Conservation (phyloP, 2,888 invertebrate species). For the Papilio protenor region DNA sequence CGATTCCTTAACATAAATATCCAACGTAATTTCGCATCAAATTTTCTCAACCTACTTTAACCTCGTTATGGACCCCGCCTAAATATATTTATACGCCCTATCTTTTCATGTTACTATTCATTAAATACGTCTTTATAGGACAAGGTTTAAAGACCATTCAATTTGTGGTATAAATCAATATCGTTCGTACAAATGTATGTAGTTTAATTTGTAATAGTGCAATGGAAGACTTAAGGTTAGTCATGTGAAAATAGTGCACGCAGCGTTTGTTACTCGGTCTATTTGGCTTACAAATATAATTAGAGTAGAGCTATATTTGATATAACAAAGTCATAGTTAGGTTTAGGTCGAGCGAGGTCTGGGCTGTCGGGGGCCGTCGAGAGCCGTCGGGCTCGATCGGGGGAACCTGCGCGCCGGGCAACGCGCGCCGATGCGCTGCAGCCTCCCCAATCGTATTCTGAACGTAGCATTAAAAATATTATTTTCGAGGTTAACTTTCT, state of each 20-base stretch:
- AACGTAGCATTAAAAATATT: slow-evolving; percentile 80
- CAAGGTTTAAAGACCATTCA: slow-evolving; percentile 25
- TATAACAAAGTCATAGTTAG: slow-evolving; percentile 39
- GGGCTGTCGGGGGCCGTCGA: slow-evolving; percentile 62
- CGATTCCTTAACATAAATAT: slow-evolving; percentile 34
- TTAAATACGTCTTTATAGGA: slow-evolving; percentile 28
- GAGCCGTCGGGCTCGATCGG: slow-evolving; percentile 58
- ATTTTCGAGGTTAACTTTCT: slow-evolving; percentile 80
- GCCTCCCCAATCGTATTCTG: slow-evolving; percentile 74
- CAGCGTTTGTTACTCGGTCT: slow-evolving; percentile 23
- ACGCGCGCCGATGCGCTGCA: slow-evolving; percentile 66
- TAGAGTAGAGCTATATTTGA: slow-evolving; percentile 40
- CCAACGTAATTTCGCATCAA: slow-evolving; percentile 33
- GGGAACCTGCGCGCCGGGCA: slow-evolving; percentile 64
- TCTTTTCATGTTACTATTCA: slow-evolving; percentile 31
- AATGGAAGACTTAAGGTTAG: neutral
- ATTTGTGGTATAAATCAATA: slow-evolving; percentile 35
- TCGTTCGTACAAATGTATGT: neutral
- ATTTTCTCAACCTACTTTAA: slow-evolving; percentile 24
- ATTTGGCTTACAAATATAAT: slow-evolving; percentile 39
- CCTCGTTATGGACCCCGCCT: slow-evolving; percentile 22
- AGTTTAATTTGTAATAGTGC: neutral
- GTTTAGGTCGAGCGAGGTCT: slow-evolving; percentile 51
- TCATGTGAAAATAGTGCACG: slow-evolving; percentile 25
- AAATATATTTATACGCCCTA: slow-evolving; percentile 30